Evolutionary conservation across 1,140 invertebrate genomes (phyloP), one percentile per base, ranked within the genome.

Genomic region (Theocolax elegans): DNA sequence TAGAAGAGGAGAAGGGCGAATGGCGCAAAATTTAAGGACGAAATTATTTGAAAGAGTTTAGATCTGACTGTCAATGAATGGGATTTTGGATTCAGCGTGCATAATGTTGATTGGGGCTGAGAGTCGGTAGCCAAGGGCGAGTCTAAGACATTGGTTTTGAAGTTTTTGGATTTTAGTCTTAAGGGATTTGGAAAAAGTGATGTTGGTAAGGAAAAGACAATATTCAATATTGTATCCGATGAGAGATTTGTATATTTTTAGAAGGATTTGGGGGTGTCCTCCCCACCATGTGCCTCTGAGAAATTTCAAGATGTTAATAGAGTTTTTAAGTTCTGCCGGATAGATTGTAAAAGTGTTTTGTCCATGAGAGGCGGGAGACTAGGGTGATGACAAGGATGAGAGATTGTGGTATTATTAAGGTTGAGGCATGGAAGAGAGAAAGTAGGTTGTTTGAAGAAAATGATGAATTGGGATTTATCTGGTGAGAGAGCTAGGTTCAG

Each of bases 151-250:
- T 46, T 54, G 29, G 46, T 48, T 64, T 29, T 59, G 48, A 9
- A 64, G n/a, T 65, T 65, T 64, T 42, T 71, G 31, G 51, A 58
- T 53, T 66, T 40, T 72, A 9, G 3, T 15, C 1, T 29, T 42
- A 23, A 23, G 2, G 35, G 10, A 8, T 42, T 59, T 9, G 2
- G 29, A 31, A 8, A 23, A 40, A 7, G 7, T 21, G 8, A 8
- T 10, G 13, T 42, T 2, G 3, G 17, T 40, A 4, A 59, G 12
- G 27, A 42, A 59, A 1, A 59, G 17, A 17, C 17, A 1, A 46
- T 56, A 56, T 38, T 75, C 74, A 8, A 75, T 23, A 1, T 23
- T 62, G 29, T 54, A 10, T 25, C 74, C 69, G n/a, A 56, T 66
- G 17, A 67, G 62, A 2, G 31, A 44, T 15, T 3, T 44, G 15